Conservation (phyloP, 2,113 vertebrate genomes). For the Percopsis transmontana region DNA sequence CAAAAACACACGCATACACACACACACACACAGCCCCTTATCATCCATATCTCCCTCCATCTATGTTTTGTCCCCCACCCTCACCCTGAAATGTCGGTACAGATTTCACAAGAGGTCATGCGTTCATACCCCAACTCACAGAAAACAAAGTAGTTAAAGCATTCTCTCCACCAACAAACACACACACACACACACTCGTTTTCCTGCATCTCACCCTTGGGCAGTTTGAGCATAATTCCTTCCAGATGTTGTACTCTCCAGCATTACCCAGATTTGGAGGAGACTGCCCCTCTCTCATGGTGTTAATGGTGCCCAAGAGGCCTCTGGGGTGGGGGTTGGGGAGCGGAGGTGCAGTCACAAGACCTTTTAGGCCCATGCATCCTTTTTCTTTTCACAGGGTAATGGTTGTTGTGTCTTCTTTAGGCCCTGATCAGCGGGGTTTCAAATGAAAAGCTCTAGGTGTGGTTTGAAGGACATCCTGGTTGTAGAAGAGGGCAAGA, state of each 20-base stretch:
- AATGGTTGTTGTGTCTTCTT: constrained; percentile 55
- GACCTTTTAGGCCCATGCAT: constrained; percentile 53
- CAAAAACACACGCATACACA: constrained; percentile 20
- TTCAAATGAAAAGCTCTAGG: constrained; percentile 49
- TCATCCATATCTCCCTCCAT: constrained; percentile 34
- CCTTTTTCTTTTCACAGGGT: constrained; percentile 69
- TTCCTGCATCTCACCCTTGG: constrained; percentile 61
- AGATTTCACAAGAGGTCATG: constrained; percentile 36
- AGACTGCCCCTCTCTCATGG: constrained; percentile 60
- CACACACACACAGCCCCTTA: constrained; percentile 9
- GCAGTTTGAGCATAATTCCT: constrained; percentile 72
- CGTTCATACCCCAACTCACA: constrained; percentile 35
- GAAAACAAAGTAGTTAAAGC: constrained; percentile 54
- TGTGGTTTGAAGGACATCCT: constrained; percentile 56
- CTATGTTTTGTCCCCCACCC: constrained; percentile 24
- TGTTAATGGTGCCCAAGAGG: constrained; percentile 74
- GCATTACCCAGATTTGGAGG: constrained; percentile 62
- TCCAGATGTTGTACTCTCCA: constrained; percentile 76
- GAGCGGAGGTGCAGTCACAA: constrained; percentile 19
- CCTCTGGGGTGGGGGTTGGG: constrained; percentile 18
- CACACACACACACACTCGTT: constrained; percentile 19
- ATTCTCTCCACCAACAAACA: constrained; percentile 33
- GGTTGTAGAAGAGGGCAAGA: constrained; percentile 32
- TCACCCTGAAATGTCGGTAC: constrained; percentile 11
- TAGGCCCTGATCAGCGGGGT: constrained; percentile 50